A percentile compares a stretch with the other conserved stretches of the same genome.
phyloP scores from a whole-genome alignment of 2,113 vertebrate genomes.

The Dryoscopus gambensis region DNA sequence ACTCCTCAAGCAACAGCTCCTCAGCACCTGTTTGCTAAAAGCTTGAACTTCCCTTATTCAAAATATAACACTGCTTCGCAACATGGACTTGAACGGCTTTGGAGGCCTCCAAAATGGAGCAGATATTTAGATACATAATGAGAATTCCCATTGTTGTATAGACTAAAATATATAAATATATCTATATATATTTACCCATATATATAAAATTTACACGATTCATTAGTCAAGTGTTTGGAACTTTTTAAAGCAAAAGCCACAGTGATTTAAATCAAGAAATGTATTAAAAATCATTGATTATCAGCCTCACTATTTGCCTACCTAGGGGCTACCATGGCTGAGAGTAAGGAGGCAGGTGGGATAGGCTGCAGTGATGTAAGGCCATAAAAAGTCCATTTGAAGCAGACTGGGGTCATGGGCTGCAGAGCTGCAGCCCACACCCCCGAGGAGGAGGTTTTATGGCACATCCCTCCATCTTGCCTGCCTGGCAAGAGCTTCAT shows the following conservation, averaged over 20 bases:
- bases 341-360: background rate
- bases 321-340: background rate
- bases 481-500: background rate
- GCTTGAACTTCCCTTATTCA: background rate
- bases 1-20: background rate
- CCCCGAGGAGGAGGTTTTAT: background rate
- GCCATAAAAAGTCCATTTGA: background rate
- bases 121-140: background rate
- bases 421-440: background rate
- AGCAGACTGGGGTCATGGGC: background rate
- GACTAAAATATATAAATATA: background rate
- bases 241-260: background rate
- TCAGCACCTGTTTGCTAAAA: background rate
- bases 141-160: background rate
- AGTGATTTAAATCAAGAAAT: background rate
- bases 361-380: background rate
- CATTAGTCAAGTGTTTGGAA: background rate
- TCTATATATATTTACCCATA: background rate
- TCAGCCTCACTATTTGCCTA: background rate
- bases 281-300: background rate
- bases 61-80: background rate
- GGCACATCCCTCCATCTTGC: rapidly evolving
- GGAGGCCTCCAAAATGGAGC: background rate
- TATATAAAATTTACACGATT: background rate
- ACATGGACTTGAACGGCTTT: background rate